phyloP scores from a whole-genome alignment of 1,140 invertebrate genomes.

The Drosophila nikananu region DNA sequence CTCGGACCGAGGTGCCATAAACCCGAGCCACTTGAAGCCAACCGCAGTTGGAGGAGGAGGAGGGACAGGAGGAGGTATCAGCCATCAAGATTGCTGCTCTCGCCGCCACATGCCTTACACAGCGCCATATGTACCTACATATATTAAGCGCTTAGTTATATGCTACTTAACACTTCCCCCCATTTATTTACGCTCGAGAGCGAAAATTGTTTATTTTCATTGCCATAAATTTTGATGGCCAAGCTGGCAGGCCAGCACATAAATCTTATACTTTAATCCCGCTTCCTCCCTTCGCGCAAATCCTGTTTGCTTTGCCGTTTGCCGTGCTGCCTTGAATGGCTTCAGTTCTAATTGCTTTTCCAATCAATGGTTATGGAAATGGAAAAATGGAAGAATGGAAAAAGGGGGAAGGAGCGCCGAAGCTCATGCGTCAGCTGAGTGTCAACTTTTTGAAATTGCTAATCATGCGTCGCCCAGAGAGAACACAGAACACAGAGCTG shows the following conservation, averaged over 20 bases:
- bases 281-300: constrained; percentile 16
- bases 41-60: neutral
- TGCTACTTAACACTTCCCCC: constrained; percentile 69
- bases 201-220: constrained; percentile 76
- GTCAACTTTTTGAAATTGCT: constrained; percentile 78
- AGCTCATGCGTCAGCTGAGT: constrained; percentile 76
- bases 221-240: constrained; percentile 71
- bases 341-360: constrained; percentile 47
- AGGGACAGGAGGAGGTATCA: neutral
- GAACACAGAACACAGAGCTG: constrained; percentile 33
- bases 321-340: constrained; percentile 14
- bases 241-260: constrained; percentile 50
- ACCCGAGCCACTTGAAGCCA: constrained; percentile 67
- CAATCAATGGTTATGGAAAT: constrained; percentile 25
- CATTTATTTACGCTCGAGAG: constrained; percentile 53
- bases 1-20: constrained; percentile 61
- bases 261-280: constrained; percentile 56
- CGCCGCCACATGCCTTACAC: constrained; percentile 40
- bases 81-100: constrained; percentile 38
- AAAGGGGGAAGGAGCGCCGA: constrained; percentile 17
- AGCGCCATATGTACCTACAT: constrained; percentile 21
- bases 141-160: constrained; percentile 55
- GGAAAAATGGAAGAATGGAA: constrained; percentile 7
- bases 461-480: constrained; percentile 53
- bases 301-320: constrained; percentile 10